Base-by-base conservation (phyloP, 2,797 vertebrate genomes). In the Pangasius mekongensis region DNA sequence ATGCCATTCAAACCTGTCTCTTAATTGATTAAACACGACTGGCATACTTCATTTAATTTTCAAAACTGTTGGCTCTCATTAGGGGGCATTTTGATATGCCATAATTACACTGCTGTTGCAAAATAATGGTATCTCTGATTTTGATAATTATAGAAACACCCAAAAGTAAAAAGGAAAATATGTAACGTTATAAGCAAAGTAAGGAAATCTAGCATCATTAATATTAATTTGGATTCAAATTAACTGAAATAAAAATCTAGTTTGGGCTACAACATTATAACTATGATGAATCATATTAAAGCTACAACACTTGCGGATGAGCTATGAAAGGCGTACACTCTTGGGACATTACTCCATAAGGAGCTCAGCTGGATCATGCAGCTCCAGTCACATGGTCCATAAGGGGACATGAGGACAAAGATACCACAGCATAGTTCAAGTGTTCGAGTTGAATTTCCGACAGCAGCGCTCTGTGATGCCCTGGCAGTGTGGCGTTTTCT, bases 21-120 rank as follows among this genome's bases (percentile, higher is more conserved):
- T 94, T 96, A 96, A 97, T 95, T 95, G 95, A 95, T 95, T 96
- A 95, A 96, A 95, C 95, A 95, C 94, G 95, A 95, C 96, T 95
- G 94, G 94, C 94, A 95, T 94, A 95, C 95, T 96, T 95, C 95
- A 95, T 95, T 95, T 95, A 94, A 96, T 95, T 95, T 95, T 95
- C 93, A 94, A 95, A 95, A 91, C 93, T 93, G 93, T 94, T 95
- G 93, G 80, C 83, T 89, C 87, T 90, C 67, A 92, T 89, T 90
- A 87, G 54, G 80, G 78, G 81, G 80, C 36, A 88, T 93, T 95
- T 91, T 89, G 86, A 84, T 87, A 92, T 93, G 94, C 94, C 91
- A 90, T 95, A 96, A 96, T 95, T 96, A 96, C 93, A 94, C 87
- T 94, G 94, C 94, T 94, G 94, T 93, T 91, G 94, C 92, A 43